These are phyloP conservation scores for Egretta garzetta DNA, from an alignment of 2,113 vertebrate genomes.

Conservation along the genomic window DNA sequence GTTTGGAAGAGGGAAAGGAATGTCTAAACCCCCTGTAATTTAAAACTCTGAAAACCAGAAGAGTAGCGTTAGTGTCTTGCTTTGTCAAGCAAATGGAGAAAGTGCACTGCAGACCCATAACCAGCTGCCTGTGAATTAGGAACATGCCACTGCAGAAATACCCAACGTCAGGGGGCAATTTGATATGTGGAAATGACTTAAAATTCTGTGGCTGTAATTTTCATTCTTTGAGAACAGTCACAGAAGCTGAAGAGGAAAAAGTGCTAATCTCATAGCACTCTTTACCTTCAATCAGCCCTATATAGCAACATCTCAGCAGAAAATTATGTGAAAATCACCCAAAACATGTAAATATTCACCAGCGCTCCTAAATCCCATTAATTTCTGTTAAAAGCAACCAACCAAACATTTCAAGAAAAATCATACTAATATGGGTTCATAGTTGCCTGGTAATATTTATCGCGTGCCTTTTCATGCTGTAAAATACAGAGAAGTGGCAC, in stretches of 20 bases:
- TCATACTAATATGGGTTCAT: background rate
- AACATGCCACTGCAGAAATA: background rate
- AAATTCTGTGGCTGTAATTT: background rate
- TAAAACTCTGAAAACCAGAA: background rate
- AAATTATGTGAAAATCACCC: background rate
- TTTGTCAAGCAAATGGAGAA: background rate
- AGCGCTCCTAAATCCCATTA: background rate
- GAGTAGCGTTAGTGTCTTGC: background rate
- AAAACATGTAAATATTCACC: background rate
- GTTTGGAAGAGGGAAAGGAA: background rate
- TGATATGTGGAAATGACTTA: background rate
- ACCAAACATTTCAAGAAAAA: accelerated
- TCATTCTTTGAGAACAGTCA: background rate
- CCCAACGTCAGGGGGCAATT: background rate
- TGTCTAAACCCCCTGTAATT: background rate
- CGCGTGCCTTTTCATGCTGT: background rate
- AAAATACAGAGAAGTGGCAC: background rate
- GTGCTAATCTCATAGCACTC: background rate
- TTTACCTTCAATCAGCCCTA: background rate
- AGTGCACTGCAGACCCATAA: background rate
- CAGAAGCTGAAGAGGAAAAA: background rate
- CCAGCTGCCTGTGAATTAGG: background rate
- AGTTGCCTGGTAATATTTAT: background rate
- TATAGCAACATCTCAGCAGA: background rate
- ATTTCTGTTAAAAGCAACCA: background rate